phyloP scores from a whole-genome alignment of 2,888 invertebrate species.

The Acheta domesticus region DNA sequence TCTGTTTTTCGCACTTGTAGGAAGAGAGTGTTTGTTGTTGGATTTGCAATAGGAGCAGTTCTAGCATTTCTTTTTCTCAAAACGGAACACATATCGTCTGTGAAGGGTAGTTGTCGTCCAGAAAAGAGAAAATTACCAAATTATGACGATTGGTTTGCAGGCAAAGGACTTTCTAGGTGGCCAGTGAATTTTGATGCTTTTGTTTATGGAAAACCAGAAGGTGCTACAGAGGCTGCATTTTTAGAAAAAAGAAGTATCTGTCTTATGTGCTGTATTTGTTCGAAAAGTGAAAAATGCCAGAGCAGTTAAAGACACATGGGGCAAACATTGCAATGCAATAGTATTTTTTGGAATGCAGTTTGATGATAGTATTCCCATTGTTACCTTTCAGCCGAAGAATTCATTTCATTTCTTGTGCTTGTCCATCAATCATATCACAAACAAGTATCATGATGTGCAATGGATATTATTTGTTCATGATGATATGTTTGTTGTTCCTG shows the following conservation, averaged over 20 bases:
- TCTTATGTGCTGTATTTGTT: conserved; percentile 52
- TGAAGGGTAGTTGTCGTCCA: conserved; percentile 31
- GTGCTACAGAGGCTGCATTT: conserved; percentile 43
- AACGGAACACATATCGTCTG: conserved; percentile 32
- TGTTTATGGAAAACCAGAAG: conserved; percentile 40
- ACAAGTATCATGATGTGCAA: conserved; percentile 43
- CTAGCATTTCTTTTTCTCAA: conserved; percentile 38
- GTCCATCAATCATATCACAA: conserved; percentile 45
- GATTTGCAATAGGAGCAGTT: conserved; percentile 42
- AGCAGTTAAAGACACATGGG: conserved; percentile 49
- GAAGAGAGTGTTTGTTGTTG: conserved; percentile 40
- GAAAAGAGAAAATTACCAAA: background rate
- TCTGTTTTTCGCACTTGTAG: conserved; percentile 18
- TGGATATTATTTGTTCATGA: conserved; percentile 58
- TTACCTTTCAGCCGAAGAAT: conserved; percentile 34
- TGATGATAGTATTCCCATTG: conserved; percentile 25
- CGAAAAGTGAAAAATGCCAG: conserved; percentile 47
- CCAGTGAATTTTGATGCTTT: conserved; percentile 39
- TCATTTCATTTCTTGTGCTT: conserved; percentile 52
- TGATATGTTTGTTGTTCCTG: conserved; percentile 54
- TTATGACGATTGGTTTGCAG: conserved; percentile 43
- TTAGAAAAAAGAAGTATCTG: conserved; percentile 45
- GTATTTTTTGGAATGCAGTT: conserved; percentile 31
- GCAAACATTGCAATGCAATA: conserved; percentile 39
- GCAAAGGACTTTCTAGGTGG: conserved; percentile 36